These are phyloP conservation scores for Xiphophorus hellerii DNA, from an alignment of 2,113 vertebrate species.

Conservation along the genomic window DNA sequence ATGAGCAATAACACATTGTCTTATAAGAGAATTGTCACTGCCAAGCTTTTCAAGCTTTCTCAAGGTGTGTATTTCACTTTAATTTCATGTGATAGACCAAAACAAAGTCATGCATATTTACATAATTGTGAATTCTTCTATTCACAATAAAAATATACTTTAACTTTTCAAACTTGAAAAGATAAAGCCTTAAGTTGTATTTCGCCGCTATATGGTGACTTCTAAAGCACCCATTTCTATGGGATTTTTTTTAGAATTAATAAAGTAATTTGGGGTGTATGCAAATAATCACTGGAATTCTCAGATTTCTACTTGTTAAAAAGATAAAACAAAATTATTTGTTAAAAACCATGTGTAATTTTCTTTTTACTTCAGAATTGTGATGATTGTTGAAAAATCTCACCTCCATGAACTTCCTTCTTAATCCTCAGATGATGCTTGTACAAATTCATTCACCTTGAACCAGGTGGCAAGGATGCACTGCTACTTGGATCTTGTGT, in stretches of 20 bases:
- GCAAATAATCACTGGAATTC: not conserved
- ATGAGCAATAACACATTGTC: too few species aligned
- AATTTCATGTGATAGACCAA: not conserved
- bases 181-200: too few species aligned
- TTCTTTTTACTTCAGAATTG: not conserved
- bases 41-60: not conserved
- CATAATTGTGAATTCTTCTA: not conserved
- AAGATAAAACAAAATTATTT: not conserved
- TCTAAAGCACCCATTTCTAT: not conserved
- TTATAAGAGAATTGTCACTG: not conserved
- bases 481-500: slow-evolving; percentile 96
- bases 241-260: not conserved
- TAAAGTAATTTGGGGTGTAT: not conserved
- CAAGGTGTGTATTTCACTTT: not conserved
- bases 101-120: not conserved
- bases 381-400: not conserved
- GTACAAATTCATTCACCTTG: slow-evolving; percentile 95
- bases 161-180: too few species aligned
- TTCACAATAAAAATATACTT: not conserved
- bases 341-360: not conserved
- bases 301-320: not conserved
- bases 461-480: slow-evolving; percentile 99
- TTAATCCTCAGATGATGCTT: slow-evolving; percentile 89
- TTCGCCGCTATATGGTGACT: not conserved
- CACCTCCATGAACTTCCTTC: not conserved